Percentiles rank a stretch among this genome's conserved stretches.
Conservation (phyloP, 2,888 invertebrate species). For the Drosophila neonasuta region DNA sequence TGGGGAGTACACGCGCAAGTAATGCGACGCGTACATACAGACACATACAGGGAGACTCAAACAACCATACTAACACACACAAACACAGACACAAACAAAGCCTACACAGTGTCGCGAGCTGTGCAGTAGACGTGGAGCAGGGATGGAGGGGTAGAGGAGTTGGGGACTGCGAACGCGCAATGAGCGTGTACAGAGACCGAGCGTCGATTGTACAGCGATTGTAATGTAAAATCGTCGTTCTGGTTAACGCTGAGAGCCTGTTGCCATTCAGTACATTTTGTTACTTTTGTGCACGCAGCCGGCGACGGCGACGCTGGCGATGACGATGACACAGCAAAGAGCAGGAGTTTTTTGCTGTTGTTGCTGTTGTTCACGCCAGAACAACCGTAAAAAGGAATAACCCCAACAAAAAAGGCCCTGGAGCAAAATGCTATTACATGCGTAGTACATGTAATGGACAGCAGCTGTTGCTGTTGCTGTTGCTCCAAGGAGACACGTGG, state of each 20-base stretch:
- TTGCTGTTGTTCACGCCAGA: slow-evolving; percentile 1
- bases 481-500: slow-evolving; percentile 13
- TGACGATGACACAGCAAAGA: slow-evolving; percentile 46
- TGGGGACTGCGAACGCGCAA: slow-evolving; percentile 62
- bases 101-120: slow-evolving; percentile 28
- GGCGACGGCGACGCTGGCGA: slow-evolving; percentile 46
- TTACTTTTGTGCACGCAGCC: slow-evolving; percentile 81
- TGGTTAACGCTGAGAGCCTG: slow-evolving; percentile 79
- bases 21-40: slow-evolving; percentile 50
- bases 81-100: slow-evolving; percentile 26
- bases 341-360: slow-evolving; percentile 36
- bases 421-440: not conserved
- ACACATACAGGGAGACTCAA: slow-evolving; percentile 25
- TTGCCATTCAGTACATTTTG: slow-evolving; percentile 82
- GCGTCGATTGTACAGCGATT: slow-evolving; percentile 68
- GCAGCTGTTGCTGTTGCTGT: slow-evolving; percentile 12
- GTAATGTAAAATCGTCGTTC: slow-evolving; percentile 81
- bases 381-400: slow-evolving; percentile 21
- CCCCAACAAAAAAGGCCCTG: slow-evolving; percentile 4
- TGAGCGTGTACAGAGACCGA: slow-evolving; percentile 72
- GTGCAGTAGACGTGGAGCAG: slow-evolving; percentile 3
- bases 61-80: slow-evolving; percentile 14
- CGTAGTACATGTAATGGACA: slow-evolving; percentile 34
- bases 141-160: slow-evolving; percentile 8
- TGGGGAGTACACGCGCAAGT: slow-evolving; percentile 58